Evolutionary conservation across 1,140 invertebrate genomes (phyloP).

Genomic region (Neodiprion fabricii): DNA sequence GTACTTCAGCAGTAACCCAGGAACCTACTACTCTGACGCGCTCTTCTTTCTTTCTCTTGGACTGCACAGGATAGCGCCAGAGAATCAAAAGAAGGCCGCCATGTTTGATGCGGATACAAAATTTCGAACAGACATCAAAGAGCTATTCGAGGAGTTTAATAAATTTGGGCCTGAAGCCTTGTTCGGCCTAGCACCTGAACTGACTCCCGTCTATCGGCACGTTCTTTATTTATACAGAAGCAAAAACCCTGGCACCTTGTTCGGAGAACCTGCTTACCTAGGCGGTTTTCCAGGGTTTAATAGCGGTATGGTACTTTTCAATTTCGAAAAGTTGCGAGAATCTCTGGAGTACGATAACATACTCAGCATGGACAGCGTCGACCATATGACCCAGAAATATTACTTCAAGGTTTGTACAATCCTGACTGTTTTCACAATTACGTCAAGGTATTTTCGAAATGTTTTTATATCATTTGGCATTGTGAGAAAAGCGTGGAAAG

Average conservation of each 20-base stretch:
- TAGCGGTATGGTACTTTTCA: slow-evolving; percentile 79
- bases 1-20: slow-evolving; percentile 78
- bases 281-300: slow-evolving; percentile 81
- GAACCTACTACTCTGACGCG: slow-evolving; percentile 83
- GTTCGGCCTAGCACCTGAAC: slow-evolving; percentile 79
- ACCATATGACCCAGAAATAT: slow-evolving; percentile 73
- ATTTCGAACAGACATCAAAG: slow-evolving; percentile 73
- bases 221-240: slow-evolving; percentile 74
- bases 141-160: slow-evolving; percentile 74
- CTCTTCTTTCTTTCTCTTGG: slow-evolving; percentile 84
- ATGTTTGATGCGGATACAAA: slow-evolving; percentile 84
- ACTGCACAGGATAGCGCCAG: slow-evolving; percentile 73
- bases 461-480: no score
- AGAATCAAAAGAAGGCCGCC: slow-evolving; percentile 68
- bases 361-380: slow-evolving; percentile 64
- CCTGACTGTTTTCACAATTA: slow-evolving; percentile 2
- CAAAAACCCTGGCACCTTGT: slow-evolving; percentile 66
- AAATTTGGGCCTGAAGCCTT: slow-evolving; percentile 66
- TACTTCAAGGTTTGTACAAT: slow-evolving; percentile 61
- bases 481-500: no score
- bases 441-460: no score
- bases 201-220: slow-evolving; percentile 83
- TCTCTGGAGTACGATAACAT: slow-evolving; percentile 68
- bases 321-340: slow-evolving; percentile 73
- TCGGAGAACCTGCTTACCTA: slow-evolving; percentile 65